Conservation (phyloP, 2,888 invertebrate species). For the Sphecodes monilicornis region DNA sequence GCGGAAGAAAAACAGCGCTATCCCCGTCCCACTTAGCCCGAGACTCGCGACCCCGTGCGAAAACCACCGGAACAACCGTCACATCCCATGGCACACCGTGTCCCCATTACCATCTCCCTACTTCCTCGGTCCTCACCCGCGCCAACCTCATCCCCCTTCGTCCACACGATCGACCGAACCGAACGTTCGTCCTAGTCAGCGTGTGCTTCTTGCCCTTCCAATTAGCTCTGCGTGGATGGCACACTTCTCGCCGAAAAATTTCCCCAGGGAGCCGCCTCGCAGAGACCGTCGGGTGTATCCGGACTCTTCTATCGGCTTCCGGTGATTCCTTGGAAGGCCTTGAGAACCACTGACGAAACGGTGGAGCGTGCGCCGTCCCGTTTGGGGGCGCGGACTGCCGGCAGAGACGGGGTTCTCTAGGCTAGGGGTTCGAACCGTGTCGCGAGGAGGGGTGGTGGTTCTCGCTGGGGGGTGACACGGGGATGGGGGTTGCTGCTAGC, state of each 20-base stretch:
- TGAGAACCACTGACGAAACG: constrained; percentile 50
- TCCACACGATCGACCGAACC: constrained; percentile 9
- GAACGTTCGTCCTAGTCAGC: neutral
- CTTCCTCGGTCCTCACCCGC: neutral
- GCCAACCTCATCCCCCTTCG: neutral
- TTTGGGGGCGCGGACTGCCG: constrained; percentile 67
- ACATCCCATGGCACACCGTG: constrained; percentile 15
- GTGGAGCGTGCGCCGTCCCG: constrained; percentile 62
- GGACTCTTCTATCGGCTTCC: neutral
- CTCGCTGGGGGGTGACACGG: constrained; percentile 40
- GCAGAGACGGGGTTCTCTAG: constrained; percentile 57
- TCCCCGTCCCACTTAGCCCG: neutral
- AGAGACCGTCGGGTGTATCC: neutral
- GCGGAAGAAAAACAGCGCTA: neutral
- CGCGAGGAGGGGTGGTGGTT: constrained; percentile 41
- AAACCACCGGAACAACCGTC: constrained; percentile 29
- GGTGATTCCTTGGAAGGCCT: neutral
- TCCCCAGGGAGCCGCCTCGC: constrained; percentile 47
- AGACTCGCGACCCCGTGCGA: neutral
- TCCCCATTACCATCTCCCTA: constrained; percentile 17
- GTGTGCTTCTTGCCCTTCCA: constrained; percentile 25
- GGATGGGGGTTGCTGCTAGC: constrained; percentile 44
- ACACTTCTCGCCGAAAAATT: constrained; percentile 53
- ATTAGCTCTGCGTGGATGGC: constrained; percentile 50
- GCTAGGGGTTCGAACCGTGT: constrained; percentile 61